Evolutionary conservation across 2,113 vertebrate genomes (phyloP).

Genomic region (Pristiophorus japonicus): DNA sequence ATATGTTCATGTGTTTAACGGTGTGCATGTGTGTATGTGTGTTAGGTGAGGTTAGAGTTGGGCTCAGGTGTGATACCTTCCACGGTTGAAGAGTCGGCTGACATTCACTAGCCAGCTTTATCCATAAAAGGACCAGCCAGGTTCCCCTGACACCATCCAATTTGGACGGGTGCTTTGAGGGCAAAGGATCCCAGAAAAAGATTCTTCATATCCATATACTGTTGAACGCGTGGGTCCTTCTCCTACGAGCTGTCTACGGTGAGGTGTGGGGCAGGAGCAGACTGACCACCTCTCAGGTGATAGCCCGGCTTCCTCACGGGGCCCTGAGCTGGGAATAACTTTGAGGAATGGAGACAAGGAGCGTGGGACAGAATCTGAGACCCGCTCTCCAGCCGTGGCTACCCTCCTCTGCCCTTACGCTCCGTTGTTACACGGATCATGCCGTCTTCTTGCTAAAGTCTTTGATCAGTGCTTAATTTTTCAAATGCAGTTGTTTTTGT

Average conservation of each 20-base stretch:
- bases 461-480: constrained; percentile 13
- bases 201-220: not conserved
- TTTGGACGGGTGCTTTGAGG: not conserved
- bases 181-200: not conserved
- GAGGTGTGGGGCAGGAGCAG: not conserved
- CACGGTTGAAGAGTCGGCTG: not conserved
- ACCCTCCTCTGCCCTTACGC: not conserved
- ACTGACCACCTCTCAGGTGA: not conserved
- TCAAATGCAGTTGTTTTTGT: constrained; percentile 22
- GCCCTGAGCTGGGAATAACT: not conserved
- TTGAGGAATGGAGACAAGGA: not conserved
- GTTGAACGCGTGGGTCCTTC: too few relatives aligned
- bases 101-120: not conserved
- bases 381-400: not conserved
- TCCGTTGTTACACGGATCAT: not conserved
- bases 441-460: not conserved
- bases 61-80: not conserved
- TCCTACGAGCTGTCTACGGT: too few relatives aligned
- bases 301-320: not conserved
- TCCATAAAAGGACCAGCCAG: not conserved
- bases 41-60: not conserved
- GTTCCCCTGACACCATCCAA: not conserved
- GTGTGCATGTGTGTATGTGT: not conserved
- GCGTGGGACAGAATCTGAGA: not conserved
- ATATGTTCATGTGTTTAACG: too few relatives aligned